Evolutionary conservation across 35 echinoderm and acorn worm genomes (phyloP), one percentile per base, ranked within the genome.

Genomic region (Strongylocentrotus purpuratus): DNA sequence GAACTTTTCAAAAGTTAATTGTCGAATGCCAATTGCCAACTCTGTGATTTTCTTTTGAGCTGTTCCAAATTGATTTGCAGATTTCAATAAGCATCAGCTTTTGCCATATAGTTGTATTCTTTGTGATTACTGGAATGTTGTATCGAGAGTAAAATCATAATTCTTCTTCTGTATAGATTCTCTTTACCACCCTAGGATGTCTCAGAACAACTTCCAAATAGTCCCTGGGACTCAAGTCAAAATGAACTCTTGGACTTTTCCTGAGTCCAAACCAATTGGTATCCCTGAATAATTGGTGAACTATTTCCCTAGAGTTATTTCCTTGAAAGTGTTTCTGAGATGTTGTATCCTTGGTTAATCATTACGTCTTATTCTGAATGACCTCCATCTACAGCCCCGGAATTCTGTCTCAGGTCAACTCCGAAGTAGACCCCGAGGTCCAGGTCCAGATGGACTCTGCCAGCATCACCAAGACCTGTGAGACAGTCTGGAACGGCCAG

Each of bases 401-500:
- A 50, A 28, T 93, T 33, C 4, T n/a, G 0, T 58, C n/a, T 13
- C 91, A 47, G 91, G 48, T 50, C 91, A 58, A 58, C 91, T 17
- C 58, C 18, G 86, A 45, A 5, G 45, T 71, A 47, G 94, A 92
- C n/a, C n/a, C 15, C 0, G 93, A 95, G 86, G 14, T 60, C 15
- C 94, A 58, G 15, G 58, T 31, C 31, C 92, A 25, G 11, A 85
- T 59, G 61, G 93, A 85, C n/a, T 7, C 55, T 4, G 28, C 47
- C 33, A 60, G 0, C 25, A 32, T 95, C 50, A 95, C 71, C 35
- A 94, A 97, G 41, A 95, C 94, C 15, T 98, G 97, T 92, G 97
- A 98, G 90, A 65, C 93, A 18, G 90, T 95, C 95, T 98, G 97
- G 97, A 95, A 48, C 11, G 97, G 97, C 18, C 88, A 93, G 65